Percentiles rank a stretch among this genome's conserved stretches.
phyloP scores from a whole-genome alignment of 2,797 vertebrate species.

The Mus minutoides region DNA sequence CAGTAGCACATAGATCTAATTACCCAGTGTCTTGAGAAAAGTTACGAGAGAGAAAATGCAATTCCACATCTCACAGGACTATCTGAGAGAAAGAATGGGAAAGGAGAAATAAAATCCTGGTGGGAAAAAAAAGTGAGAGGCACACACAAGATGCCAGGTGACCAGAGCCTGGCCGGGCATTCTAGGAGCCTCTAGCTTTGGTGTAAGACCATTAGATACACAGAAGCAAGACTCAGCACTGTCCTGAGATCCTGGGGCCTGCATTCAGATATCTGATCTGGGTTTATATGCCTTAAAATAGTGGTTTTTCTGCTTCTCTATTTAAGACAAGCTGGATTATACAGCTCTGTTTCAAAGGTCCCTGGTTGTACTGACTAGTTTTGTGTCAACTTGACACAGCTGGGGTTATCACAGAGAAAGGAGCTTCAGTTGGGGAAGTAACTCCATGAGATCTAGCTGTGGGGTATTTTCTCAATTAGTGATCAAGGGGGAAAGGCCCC shows the following conservation, averaged over 20 bases:
- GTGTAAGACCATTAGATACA: fast-evolving
- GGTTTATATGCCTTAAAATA: background rate
- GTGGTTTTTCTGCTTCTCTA: background rate
- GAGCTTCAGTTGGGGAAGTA: too few species aligned
- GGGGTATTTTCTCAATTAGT: too few species aligned
- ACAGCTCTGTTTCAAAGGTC: background rate
- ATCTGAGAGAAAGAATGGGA: background rate
- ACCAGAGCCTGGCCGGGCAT: fast-evolving
- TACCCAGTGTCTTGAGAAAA: background rate
- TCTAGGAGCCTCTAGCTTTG: fast-evolving
- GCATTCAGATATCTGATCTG: background rate
- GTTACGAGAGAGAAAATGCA: background rate
- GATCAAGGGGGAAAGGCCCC: too few species aligned
- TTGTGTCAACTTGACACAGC: too few species aligned
- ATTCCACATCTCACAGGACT: background rate
- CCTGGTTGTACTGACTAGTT: too few species aligned
- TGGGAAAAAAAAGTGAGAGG: background rate
- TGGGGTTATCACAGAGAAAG: too few species aligned
- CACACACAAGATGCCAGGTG: fast-evolving
- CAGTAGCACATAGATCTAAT: background rate
- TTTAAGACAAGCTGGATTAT: background rate
- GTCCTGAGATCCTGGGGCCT: background rate
- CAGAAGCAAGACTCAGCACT: background rate
- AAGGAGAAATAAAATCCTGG: background rate
- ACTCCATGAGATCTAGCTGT: too few species aligned